These are phyloP conservation scores for Apostichopus parvimensis DNA, from an alignment of 35 echinoderm and acorn worm species.

Conservation along the genomic window DNA sequence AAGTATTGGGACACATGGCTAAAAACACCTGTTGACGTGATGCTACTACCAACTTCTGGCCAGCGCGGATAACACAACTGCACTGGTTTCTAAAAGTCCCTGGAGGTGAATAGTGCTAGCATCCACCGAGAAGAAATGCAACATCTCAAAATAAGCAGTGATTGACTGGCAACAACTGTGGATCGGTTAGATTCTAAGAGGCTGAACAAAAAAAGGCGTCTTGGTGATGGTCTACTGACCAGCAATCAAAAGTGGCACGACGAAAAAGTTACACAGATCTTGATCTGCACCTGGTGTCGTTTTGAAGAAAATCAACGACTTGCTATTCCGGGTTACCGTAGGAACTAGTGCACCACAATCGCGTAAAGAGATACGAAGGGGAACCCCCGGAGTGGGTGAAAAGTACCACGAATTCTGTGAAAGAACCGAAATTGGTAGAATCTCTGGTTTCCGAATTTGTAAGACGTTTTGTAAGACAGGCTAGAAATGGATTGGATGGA, in stretches of 20 bases:
- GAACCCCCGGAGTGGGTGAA: neutral
- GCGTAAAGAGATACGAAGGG: neutral
- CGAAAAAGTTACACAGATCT: neutral
- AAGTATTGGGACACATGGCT: neutral
- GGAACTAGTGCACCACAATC: neutral
- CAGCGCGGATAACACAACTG: neutral
- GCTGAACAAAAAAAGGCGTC: neutral
- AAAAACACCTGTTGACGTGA: neutral
- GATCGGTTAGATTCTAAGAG: neutral
- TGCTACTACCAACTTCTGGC: neutral
- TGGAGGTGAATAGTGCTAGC: neutral
- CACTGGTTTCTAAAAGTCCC: neutral
- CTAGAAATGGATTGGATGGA: too few species aligned
- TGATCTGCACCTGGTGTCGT: neutral
- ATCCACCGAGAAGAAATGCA: neutral
- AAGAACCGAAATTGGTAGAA: too few species aligned
- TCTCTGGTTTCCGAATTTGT: neutral
- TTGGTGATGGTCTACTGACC: neutral
- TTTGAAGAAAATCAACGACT: neutral
- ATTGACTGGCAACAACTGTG: neutral
- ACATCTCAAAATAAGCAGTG: too few species aligned
- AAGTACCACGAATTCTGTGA: too few species aligned
- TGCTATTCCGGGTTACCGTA: neutral
- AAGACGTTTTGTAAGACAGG: too few species aligned
- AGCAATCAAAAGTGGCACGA: neutral